Percentiles rank a stretch among this genome's conserved stretches.
Conservation (phyloP, 2,888 invertebrate genomes). For the Apeira syringaria region DNA sequence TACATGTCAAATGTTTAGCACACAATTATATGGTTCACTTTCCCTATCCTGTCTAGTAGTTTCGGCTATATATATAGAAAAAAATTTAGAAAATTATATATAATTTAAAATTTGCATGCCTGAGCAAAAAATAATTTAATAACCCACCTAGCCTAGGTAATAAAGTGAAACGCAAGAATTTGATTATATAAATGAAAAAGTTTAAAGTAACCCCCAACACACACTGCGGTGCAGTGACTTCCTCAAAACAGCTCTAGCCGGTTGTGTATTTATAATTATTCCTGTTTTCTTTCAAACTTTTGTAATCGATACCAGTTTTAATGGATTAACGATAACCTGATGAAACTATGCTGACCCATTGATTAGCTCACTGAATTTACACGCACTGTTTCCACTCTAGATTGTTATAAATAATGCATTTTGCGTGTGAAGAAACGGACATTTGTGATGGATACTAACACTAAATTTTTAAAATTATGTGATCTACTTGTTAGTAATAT, state of each 20-base stretch:
- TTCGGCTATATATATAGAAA: too few species aligned
- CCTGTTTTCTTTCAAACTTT: slow-evolving; percentile 5
- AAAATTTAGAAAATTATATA: too few species aligned
- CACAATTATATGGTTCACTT: too few species aligned
- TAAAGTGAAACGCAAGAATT: too few species aligned
- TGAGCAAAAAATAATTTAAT: too few species aligned
- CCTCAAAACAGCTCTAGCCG: not conserved
- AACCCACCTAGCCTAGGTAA: too few species aligned
- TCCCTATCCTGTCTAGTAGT: too few species aligned
- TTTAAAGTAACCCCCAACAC: not conserved
- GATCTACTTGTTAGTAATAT: slow-evolving; percentile 1
- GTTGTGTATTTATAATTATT: too few species aligned
- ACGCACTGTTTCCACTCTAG: slow-evolving; percentile 44
- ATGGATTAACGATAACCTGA: slow-evolving; percentile 18
- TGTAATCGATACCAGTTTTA: slow-evolving; percentile 13
- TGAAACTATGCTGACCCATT: slow-evolving; percentile 26
- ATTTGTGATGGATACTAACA: slow-evolving; percentile 1
- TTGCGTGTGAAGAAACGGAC: slow-evolving; percentile 25
- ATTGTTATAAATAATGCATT: slow-evolving; percentile 30
- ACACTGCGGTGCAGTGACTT: too few species aligned
- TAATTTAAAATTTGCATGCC: too few species aligned
- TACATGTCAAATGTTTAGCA: too few species aligned
- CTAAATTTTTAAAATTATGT: slow-evolving; percentile 13
- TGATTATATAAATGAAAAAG: too few species aligned
- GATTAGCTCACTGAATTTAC: slow-evolving; percentile 27